A percentile compares a stretch with the other conserved stretches of the same genome.
Evolutionary conservation across 2,797 vertebrate species (phyloP).

Genomic region (Holocentrus rufus): DNA sequence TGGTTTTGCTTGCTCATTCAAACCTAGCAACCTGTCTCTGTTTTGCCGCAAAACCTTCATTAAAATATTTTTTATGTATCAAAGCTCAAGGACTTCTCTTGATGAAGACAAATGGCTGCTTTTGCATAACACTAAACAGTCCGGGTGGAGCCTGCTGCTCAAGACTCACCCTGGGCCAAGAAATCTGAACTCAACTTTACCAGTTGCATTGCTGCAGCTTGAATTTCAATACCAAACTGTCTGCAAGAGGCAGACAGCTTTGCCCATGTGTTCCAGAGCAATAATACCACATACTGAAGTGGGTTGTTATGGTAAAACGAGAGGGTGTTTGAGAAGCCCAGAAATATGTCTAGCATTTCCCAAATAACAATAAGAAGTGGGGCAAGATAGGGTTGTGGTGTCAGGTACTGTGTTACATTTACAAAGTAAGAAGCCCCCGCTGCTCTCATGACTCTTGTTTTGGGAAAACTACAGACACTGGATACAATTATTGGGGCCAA

Average conservation of each 20-base stretch:
- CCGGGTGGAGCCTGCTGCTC: constrained; percentile 25
- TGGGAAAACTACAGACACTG: constrained; percentile 20
- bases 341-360: constrained; percentile 73
- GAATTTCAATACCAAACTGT: constrained; percentile 65
- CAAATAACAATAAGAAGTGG: constrained; percentile 63
- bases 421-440: constrained; percentile 44
- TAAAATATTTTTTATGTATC: neutral
- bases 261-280: constrained; percentile 58
- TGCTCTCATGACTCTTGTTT: constrained; percentile 52
- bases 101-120: constrained; percentile 14
- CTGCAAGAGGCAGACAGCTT: constrained; percentile 55
- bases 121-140: constrained; percentile 3
- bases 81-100: constrained; percentile 8
- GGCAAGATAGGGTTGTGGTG: constrained; percentile 41
- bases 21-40: neutral
- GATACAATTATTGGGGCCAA: constrained; percentile 30
- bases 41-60: neutral
- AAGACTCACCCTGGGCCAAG: constrained; percentile 44
- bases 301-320: constrained; percentile 76
- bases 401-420: constrained; percentile 58
- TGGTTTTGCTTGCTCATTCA: neutral
- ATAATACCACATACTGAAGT: constrained; percentile 71
- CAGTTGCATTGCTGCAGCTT: constrained; percentile 56
- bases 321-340: constrained; percentile 65
- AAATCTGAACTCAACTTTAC: constrained; percentile 48